These are phyloP conservation scores for Drosophila biarmipes DNA, from an alignment of 1,140 invertebrate species.

Conservation along the genomic window DNA sequence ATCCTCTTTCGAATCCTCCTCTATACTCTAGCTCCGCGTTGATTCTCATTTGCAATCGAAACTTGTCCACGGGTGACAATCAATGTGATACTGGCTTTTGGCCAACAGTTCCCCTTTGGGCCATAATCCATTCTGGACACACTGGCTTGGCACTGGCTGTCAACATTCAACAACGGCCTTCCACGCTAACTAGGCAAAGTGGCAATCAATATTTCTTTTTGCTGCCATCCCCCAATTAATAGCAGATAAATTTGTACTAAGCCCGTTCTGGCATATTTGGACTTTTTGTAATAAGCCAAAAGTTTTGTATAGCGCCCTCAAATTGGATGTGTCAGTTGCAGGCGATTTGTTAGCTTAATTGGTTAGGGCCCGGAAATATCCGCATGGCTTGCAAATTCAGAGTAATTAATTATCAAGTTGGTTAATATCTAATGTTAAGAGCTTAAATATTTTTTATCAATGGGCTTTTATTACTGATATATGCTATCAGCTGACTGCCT, in stretches of 20 bases:
- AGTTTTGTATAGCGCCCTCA: slow-evolving; percentile 25
- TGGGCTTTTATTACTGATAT: background rate
- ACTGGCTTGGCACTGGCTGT: slow-evolving; percentile 11
- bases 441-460: background rate
- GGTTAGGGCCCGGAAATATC: background rate
- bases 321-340: slow-evolving; percentile 68
- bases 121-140: slow-evolving; percentile 12
- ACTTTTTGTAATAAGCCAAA: slow-evolving; percentile 48
- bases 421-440: background rate
- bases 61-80: slow-evolving; percentile 66
- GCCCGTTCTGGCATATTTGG: slow-evolving; percentile 1
- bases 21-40: slow-evolving; percentile 11
- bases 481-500: background rate
- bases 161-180: slow-evolving; percentile 9
- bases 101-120: slow-evolving; percentile 11
- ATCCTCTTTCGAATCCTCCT: background rate
- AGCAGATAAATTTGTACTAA: slow-evolving; percentile 3
- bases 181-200: slow-evolving; percentile 25
- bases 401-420: slow-evolving; percentile 1
- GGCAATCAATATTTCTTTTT: slow-evolving; percentile 34
- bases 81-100: slow-evolving; percentile 53
- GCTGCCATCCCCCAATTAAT: slow-evolving; percentile 25
- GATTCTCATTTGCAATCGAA: slow-evolving; percentile 70
- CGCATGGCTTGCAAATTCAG: background rate
- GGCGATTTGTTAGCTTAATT: slow-evolving; percentile 43